Evolutionary conservation across 1,140 invertebrate genomes (phyloP).

Genomic region (Hylaeus anthracinus): DNA sequence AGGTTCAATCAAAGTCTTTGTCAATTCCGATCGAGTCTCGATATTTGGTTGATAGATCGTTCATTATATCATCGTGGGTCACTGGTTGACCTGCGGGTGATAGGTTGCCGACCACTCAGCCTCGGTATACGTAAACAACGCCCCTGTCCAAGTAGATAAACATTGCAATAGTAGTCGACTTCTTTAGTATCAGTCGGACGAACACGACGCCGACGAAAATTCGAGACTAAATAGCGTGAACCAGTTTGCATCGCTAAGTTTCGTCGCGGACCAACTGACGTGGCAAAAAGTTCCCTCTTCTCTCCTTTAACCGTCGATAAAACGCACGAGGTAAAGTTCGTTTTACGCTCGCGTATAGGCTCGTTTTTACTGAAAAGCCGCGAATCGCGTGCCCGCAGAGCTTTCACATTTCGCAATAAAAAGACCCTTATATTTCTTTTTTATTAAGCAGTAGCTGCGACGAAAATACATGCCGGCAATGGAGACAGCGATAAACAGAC

Average conservation of each 20-base stretch:
- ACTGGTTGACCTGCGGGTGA: no score
- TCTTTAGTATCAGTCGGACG: not conserved
- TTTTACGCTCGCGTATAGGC: not conserved
- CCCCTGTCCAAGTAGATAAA: not conserved
- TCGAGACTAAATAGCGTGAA: not conserved
- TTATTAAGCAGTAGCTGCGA: not conserved
- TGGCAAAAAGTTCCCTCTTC: not conserved
- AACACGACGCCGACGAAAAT: not conserved
- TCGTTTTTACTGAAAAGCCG: not conserved
- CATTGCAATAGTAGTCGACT: not conserved
- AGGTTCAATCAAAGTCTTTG: no score
- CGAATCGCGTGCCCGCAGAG: not conserved
- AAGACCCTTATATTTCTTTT: not conserved
- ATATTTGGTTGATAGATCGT: no score
- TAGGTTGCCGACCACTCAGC: no score
- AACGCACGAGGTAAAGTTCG: not conserved
- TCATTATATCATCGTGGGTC: no score
- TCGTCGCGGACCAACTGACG: not conserved
- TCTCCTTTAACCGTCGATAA: not conserved
- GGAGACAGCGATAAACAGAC: not conserved
- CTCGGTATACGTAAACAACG: not conserved
- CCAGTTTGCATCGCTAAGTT: not conserved
- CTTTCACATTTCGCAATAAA: constrained; percentile 8
- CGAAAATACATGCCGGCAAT: not conserved
- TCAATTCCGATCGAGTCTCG: no score